Conservation (phyloP, 2,797 vertebrate genomes). For the Anisognathus igniventris region DNA sequence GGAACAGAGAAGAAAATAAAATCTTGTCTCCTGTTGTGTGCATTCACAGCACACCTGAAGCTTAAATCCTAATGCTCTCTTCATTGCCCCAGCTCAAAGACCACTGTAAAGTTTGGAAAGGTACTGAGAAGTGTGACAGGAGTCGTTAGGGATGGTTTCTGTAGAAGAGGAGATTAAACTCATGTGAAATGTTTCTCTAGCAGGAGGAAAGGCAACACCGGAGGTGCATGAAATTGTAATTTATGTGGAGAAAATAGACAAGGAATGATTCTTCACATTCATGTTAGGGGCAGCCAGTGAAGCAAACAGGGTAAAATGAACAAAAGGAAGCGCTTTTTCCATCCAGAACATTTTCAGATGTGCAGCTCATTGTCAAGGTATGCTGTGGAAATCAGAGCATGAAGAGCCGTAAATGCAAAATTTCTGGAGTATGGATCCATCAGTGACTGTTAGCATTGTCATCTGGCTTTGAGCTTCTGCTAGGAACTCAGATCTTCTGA, state of each 20-base stretch:
- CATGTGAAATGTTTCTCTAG: not conserved
- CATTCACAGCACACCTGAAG: not conserved
- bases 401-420: not conserved
- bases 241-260: not conserved
- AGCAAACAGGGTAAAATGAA: not conserved
- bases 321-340: not conserved
- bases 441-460: not conserved
- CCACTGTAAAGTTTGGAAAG: not conserved
- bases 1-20: not conserved
- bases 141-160: not conserved
- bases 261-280: not conserved
- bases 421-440: not conserved
- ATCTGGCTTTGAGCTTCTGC: not conserved
- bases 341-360: not conserved
- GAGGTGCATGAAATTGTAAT: not conserved
- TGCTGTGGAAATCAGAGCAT: not conserved
- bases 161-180: not conserved
- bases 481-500: not conserved
- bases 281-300: not conserved
- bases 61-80: not conserved
- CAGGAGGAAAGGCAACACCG: not conserved
- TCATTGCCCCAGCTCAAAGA: not conserved
- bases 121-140: not conserved
- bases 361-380: not conserved
- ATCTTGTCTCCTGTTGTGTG: not conserved